These are phyloP conservation scores for Xestia ashworthii DNA, from an alignment of 2,888 invertebrate genomes.

Conservation along the genomic window DNA sequence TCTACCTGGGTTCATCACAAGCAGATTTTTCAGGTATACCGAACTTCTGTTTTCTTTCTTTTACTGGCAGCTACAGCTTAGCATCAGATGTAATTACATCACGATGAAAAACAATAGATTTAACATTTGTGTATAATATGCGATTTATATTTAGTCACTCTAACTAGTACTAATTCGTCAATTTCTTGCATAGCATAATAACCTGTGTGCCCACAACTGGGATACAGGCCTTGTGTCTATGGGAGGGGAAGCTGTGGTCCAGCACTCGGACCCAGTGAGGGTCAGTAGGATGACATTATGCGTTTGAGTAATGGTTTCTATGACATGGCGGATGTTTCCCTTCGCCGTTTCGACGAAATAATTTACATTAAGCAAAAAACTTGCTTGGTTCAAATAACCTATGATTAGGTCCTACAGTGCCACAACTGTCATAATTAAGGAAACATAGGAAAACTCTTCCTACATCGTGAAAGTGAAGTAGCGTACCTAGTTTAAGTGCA, in stretches of 20 bases:
- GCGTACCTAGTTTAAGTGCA: constrained; percentile 11
- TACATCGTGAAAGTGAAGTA: constrained; percentile 6
- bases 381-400: background rate
- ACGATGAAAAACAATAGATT: no score
- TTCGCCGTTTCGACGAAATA: background rate
- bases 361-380: background rate
- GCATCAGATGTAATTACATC: background rate
- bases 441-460: constrained; percentile 13
- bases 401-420: background rate
- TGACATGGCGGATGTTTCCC: background rate
- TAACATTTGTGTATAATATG: background rate
- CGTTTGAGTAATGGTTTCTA: background rate
- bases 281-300: background rate
- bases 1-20: background rate
- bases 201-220: background rate
- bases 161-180: background rate
- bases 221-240: background rate
- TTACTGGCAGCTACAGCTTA: no score
- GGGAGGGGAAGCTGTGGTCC: background rate
- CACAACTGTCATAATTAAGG: background rate
- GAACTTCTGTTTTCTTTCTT: no score
- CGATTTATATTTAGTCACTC: background rate
- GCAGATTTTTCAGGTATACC: background rate
- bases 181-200: background rate
- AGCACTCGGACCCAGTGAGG: background rate